Percentiles rank a stretch among this genome's conserved stretches.
Evolutionary conservation across 2,113 vertebrate species (phyloP).

Genomic region (Oophaga pumilio): DNA sequence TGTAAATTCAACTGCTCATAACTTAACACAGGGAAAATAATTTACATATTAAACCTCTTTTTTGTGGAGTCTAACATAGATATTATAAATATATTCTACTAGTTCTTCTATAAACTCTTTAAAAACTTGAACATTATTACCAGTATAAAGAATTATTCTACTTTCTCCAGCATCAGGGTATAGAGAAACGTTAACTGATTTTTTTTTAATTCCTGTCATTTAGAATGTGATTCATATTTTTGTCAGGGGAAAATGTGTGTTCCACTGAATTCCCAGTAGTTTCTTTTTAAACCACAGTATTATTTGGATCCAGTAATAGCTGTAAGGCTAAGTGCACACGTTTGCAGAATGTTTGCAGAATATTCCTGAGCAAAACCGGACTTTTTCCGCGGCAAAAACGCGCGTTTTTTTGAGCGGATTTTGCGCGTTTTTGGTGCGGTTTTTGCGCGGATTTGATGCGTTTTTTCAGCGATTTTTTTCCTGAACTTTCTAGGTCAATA

Average conservation of each 20-base stretch:
- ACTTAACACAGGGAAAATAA: no score
- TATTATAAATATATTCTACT: neutral
- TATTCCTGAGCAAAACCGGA: no score
- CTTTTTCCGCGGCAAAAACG: no score
- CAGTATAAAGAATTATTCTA: neutral
- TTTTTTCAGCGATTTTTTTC: no score
- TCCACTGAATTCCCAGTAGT: neutral
- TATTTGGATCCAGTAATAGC: neutral
- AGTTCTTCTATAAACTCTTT: neutral
- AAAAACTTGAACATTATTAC: neutral
- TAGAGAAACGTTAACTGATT: neutral
- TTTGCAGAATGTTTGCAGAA: no score
- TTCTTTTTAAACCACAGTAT: neutral
- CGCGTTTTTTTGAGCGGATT: no score
- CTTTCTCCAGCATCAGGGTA: neutral
- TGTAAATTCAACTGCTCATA: no score
- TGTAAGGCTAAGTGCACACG: no score
- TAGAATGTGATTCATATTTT: neutral
- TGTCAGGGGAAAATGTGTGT: neutral
- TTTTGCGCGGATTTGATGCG: no score
- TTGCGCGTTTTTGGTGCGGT: no score
- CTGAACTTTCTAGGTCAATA: no score
- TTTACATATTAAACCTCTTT: neutral
- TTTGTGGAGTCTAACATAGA: neutral
- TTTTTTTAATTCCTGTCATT: neutral